Conservation (phyloP, 2,888 invertebrate genomes). For the Phalangium opilio region DNA sequence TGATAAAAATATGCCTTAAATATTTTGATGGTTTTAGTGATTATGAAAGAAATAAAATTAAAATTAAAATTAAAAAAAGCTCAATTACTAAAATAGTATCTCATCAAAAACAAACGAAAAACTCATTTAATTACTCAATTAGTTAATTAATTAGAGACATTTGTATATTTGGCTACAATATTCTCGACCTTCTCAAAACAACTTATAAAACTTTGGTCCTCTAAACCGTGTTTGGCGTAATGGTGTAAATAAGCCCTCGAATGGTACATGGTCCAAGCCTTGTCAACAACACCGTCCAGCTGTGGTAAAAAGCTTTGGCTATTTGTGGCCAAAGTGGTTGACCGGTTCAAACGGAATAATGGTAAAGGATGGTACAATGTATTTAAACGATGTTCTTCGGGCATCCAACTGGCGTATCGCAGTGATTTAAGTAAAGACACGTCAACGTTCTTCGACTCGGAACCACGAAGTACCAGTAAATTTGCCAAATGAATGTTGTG, state of each 20-base stretch:
- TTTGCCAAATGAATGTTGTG: slow-evolving; percentile 7
- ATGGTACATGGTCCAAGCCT: slow-evolving; percentile 33
- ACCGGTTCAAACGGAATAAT: slow-evolving; percentile 29
- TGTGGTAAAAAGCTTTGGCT: slow-evolving; percentile 26
- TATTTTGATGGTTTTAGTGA: too few species aligned
- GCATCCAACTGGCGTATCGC: slow-evolving; percentile 12
- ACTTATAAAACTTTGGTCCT: slow-evolving; percentile 31
- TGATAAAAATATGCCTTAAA: too few species aligned
- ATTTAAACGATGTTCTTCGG: slow-evolving; percentile 5
- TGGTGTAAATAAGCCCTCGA: slow-evolving; percentile 33
- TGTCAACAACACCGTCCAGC: slow-evolving; percentile 26
- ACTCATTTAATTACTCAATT: too few species aligned
- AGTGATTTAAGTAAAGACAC: slow-evolving; percentile 7
- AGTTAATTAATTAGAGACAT: too few species aligned
- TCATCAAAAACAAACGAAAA: too few species aligned
- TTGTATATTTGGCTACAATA: slow-evolving; percentile 25
- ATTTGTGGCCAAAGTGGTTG: slow-evolving; percentile 29
- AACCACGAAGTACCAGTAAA: slow-evolving; percentile 10
- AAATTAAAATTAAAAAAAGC: too few species aligned
- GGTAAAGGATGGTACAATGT: slow-evolving; percentile 23
- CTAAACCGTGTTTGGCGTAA: slow-evolving; percentile 29
- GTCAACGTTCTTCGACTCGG: slow-evolving; percentile 9
- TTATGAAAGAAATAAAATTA: too few species aligned
- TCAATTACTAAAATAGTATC: too few species aligned
- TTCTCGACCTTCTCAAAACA: slow-evolving; percentile 31